Evolutionary conservation across 1,140 invertebrate species (phyloP).

Genomic region (Ridgeia piscesae): DNA sequence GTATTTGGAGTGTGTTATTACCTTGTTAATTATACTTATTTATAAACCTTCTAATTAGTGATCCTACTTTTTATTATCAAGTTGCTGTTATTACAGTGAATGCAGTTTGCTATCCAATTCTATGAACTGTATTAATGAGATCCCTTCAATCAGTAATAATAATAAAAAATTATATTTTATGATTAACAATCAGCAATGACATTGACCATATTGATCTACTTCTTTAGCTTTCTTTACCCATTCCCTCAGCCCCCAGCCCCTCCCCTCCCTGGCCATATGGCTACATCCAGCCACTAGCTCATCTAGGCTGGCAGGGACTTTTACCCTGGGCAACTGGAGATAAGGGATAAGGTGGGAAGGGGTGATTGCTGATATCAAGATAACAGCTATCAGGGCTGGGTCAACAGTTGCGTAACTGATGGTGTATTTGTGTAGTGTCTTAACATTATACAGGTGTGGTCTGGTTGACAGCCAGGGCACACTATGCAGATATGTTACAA

Average conservation of each 20-base stretch:
- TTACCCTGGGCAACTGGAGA: not conserved
- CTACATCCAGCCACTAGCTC: not conserved
- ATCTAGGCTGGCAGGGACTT: not conserved
- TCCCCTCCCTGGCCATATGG: not conserved
- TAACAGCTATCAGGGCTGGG: not conserved
- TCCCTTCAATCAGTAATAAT: not conserved
- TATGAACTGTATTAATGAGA: not conserved
- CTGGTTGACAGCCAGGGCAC: not conserved
- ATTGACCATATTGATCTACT: too few species aligned
- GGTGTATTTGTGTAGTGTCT: not conserved
- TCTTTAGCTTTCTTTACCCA: too few species aligned
- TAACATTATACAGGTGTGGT: not conserved
- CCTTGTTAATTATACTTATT: not conserved
- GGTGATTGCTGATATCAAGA: not conserved
- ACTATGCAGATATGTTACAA: not conserved
- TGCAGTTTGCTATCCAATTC: not conserved
- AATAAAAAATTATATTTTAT: too few species aligned
- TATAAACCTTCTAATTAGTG: not conserved
- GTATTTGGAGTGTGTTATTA: not conserved
- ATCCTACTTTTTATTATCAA: not conserved
- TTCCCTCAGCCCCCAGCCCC: too few species aligned
- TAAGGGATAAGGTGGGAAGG: not conserved
- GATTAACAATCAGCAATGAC: too few species aligned
- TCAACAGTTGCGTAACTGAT: not conserved
- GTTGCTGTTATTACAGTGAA: not conserved